Percentiles rank a stretch among this genome's conserved stretches.
These are phyloP conservation scores for Chaetura pelagica DNA, from an alignment of 2,113 vertebrate species.

Conservation along the genomic window DNA sequence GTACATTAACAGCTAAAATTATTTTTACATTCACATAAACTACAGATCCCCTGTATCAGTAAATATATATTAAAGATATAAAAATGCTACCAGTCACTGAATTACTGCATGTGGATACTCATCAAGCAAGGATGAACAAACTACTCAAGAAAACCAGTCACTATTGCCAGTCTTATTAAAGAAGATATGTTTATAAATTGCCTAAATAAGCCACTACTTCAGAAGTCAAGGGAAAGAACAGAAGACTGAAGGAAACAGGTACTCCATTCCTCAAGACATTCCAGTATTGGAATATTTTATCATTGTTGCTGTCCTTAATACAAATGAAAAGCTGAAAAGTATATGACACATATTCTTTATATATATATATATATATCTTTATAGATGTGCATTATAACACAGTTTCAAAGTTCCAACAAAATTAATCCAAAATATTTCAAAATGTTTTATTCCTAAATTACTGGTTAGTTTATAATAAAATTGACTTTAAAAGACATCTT, in stretches of 20 bases:
- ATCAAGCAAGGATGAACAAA: neutral
- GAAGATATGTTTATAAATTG: neutral
- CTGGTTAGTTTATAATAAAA: neutral
- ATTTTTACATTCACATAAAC: neutral
- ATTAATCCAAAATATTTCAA: neutral
- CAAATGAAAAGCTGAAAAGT: neutral
- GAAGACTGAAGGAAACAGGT: neutral
- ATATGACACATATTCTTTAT: neutral
- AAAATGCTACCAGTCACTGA: neutral
- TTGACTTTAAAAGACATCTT: neutral
- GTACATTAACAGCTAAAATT: neutral
- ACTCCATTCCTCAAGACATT: neutral
- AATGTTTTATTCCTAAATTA: neutral
- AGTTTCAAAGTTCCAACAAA: neutral
- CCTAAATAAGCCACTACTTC: neutral
- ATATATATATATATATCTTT: too few species aligned
- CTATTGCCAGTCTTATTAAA: neutral
- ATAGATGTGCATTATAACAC: rapidly evolving
- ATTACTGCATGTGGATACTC: neutral
- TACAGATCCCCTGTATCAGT: neutral
- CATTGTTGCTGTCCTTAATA: neutral
- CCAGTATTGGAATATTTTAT: neutral
- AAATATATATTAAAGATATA: neutral
- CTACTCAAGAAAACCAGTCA: neutral
- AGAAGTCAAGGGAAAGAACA: neutral